A percentile compares a stretch with the other conserved stretches of the same genome.
These are phyloP conservation scores for Zaprionus taronus DNA, from an alignment of 1,140 invertebrate genomes.

Conservation along the genomic window DNA sequence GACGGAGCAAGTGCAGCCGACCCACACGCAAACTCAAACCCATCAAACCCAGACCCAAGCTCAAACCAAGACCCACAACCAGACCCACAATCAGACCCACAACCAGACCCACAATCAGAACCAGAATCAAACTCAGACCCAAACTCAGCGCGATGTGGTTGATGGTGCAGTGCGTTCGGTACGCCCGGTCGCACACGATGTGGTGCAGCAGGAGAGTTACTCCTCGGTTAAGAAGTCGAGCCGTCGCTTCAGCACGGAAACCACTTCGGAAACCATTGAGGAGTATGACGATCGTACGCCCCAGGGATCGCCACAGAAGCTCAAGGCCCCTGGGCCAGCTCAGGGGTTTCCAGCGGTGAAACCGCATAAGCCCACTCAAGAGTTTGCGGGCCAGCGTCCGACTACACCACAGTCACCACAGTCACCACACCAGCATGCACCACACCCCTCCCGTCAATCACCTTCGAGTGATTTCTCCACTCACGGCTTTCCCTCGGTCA, in stretches of 20 bases:
- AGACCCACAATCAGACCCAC: conserved; percentile 32
- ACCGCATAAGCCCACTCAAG: conserved; percentile 60
- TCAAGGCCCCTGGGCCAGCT: conserved; percentile 24
- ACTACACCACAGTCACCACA: conserved; percentile 39
- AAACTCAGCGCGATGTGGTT: conserved; percentile 47
- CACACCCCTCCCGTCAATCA: conserved; percentile 30
- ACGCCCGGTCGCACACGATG: conserved; percentile 22
- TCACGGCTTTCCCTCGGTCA: conserved; percentile 80
- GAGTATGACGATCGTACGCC: conserved; percentile 61
- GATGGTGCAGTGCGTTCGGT: conserved; percentile 47
- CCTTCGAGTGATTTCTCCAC: conserved; percentile 67
- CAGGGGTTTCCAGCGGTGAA: conserved; percentile 61
- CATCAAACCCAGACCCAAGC: conserved; percentile 47
- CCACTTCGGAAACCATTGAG: conserved; percentile 77
- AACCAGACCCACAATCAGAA: conserved; percentile 39
- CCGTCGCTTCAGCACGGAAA: conserved; percentile 75
- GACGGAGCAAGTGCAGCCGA: conserved; percentile 83
- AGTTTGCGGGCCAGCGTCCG: conserved; percentile 51
- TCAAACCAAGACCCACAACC: conserved; percentile 34
- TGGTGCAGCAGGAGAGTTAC: conserved; percentile 65
- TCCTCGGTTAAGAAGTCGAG: conserved; percentile 78
- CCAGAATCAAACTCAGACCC: conserved; percentile 13
- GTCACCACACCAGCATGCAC: conserved; percentile 12
- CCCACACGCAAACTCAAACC: conserved; percentile 28
- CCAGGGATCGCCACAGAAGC: conserved; percentile 13